These are phyloP conservation scores for Litocranius walleri DNA, from an alignment of 2,113 vertebrate genomes.

Conservation along the genomic window DNA sequence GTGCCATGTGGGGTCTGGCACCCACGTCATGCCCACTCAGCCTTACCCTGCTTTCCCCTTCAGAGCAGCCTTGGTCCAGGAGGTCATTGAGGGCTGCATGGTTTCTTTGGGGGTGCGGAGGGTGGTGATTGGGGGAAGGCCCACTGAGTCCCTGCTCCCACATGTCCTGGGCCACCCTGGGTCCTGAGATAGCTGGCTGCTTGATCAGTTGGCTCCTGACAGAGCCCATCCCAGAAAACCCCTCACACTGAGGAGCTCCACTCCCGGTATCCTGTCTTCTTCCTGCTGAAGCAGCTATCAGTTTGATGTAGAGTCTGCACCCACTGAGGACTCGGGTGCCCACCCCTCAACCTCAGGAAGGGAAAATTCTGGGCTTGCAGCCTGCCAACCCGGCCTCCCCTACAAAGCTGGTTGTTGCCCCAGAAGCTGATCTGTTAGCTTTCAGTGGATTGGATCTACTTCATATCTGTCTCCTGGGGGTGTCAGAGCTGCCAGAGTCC, in stretches of 20 bases:
- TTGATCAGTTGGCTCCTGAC: accelerated
- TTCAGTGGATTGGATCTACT: slow-evolving; percentile 27
- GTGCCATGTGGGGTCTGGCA: background rate
- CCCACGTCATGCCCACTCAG: accelerated
- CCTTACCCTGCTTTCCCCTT: background rate
- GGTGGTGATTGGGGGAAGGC: background rate
- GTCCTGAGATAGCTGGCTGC: background rate
- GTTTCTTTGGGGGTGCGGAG: slow-evolving; percentile 58
- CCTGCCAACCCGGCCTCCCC: accelerated
- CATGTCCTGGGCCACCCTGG: background rate
- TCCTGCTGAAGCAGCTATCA: background rate
- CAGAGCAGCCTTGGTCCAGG: background rate
- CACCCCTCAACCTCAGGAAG: background rate
- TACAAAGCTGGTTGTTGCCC: background rate
- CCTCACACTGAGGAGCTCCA: background rate
- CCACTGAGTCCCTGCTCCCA: background rate
- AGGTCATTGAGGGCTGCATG: background rate
- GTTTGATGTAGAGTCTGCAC: background rate
- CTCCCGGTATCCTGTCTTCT: accelerated
- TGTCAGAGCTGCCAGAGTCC: background rate
- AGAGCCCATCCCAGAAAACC: background rate
- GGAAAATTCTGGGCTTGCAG: background rate
- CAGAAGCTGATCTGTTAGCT: background rate
- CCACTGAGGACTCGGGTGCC: background rate
- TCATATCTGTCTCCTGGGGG: background rate